phyloP scores from a whole-genome alignment of 2,797 vertebrate genomes.

The Cryptoprocta ferox region DNA sequence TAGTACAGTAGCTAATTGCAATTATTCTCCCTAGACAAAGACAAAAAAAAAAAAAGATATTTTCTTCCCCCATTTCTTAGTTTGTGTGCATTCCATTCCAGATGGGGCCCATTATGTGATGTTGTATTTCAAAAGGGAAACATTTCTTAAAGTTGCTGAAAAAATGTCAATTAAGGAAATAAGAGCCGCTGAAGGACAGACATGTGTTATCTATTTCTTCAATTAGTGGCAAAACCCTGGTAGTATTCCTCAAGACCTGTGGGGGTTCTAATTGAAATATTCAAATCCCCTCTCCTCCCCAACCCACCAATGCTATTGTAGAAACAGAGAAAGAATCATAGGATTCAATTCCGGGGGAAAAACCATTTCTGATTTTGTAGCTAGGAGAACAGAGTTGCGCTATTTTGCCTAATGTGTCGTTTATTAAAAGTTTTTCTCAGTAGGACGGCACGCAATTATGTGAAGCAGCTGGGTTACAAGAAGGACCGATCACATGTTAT shows the following conservation, averaged over 20 bases:
- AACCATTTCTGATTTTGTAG: slow-evolving; percentile 65
- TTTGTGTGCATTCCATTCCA: slow-evolving; percentile 76
- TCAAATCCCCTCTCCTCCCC: slow-evolving; percentile 27
- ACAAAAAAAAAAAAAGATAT: neutral
- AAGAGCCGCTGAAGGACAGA: slow-evolving; percentile 77
- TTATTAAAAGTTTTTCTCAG: slow-evolving; percentile 78
- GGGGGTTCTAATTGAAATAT: slow-evolving; percentile 75
- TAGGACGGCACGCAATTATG: slow-evolving; percentile 79
- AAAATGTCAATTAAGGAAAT: slow-evolving; percentile 81
- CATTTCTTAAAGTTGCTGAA: slow-evolving; percentile 79
- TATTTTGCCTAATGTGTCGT: slow-evolving; percentile 76
- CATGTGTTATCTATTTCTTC: slow-evolving; percentile 82
- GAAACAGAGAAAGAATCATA: slow-evolving; percentile 66
- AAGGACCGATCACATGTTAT: slow-evolving; percentile 70
- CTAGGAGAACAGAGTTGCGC: slow-evolving; percentile 64
- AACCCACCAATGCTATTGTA: neutral
- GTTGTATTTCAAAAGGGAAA: slow-evolving; percentile 81
- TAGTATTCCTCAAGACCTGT: slow-evolving; percentile 75
- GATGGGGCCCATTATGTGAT: slow-evolving; percentile 80
- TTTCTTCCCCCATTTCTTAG: slow-evolving; percentile 67
- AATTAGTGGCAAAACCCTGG: slow-evolving; percentile 78
- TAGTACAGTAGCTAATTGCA: slow-evolving; percentile 78
- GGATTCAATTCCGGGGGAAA: slow-evolving; percentile 64
- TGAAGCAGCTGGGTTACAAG: slow-evolving; percentile 78
- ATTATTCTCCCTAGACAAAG: slow-evolving; percentile 74